Conservation (phyloP, 92 coral and sea anemone species). For the Epizoanthus ramosus region DNA sequence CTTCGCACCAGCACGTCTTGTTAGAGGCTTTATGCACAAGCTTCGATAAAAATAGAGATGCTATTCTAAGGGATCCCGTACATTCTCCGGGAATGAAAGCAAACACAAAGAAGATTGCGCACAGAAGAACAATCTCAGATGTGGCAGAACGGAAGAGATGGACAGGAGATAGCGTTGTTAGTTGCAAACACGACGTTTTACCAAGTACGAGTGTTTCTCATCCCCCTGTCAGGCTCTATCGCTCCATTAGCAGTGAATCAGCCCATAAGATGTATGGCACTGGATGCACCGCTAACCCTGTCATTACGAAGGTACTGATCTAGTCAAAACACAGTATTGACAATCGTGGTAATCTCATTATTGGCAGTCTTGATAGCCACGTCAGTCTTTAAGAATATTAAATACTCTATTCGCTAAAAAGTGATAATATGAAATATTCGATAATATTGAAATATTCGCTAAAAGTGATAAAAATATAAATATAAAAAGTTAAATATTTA, state of each 20-base stretch:
- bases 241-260: constrained; percentile 36
- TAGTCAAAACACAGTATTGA: background rate
- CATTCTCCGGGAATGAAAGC: background rate
- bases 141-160: constrained; percentile 34
- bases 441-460: too few species aligned
- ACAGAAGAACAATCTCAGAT: constrained; percentile 43
- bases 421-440: too few species aligned
- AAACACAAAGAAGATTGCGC: background rate
- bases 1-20: background rate
- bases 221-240: background rate
- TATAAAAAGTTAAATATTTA: too few species aligned
- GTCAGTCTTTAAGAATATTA: too few species aligned
- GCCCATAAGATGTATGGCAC: background rate
- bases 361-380: too few species aligned
- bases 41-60: background rate
- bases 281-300: constrained; percentile 8
- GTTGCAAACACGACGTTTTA: background rate
- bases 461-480: too few species aligned
- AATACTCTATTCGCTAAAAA: too few species aligned
- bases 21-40: too few species aligned
- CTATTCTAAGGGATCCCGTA: background rate
- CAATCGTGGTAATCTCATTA: too few species aligned
- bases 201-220: background rate
- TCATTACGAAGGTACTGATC: constrained; percentile 25
- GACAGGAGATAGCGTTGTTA: background rate